Percentiles rank a stretch among this genome's conserved stretches.
Evolutionary conservation across 2,797 vertebrate species (phyloP).

Genomic region (Graptemys geographica): DNA sequence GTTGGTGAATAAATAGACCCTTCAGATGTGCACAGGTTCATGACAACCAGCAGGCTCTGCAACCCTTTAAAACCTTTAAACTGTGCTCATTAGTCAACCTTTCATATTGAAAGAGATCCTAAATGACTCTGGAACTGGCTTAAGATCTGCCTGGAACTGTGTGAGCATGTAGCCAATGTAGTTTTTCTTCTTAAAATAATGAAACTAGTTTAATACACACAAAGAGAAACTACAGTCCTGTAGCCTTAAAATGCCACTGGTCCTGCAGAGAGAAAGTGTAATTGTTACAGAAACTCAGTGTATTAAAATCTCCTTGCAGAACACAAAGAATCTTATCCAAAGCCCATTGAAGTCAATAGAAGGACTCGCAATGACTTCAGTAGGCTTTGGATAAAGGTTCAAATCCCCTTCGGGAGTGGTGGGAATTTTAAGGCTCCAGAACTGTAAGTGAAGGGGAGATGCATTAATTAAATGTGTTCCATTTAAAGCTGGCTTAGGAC

Average conservation of each 20-base stretch:
- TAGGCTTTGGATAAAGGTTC: neutral
- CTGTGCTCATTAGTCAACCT: neutral
- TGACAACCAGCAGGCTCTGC: neutral
- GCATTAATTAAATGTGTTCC: neutral
- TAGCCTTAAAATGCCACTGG: neutral
- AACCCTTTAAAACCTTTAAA: neutral
- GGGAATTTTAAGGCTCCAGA: neutral
- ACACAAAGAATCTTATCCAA: neutral
- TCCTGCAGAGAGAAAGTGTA: neutral
- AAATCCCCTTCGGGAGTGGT: neutral
- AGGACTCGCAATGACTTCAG: neutral
- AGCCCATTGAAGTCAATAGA: neutral
- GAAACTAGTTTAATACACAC: neutral
- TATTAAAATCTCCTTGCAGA: neutral
- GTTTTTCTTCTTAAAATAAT: neutral
- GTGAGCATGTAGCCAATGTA: neutral
- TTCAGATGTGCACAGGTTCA: neutral
- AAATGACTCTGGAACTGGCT: neutral
- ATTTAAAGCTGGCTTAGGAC: neutral
- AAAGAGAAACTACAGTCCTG: neutral
- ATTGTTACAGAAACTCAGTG: neutral
- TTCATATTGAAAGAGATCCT: neutral
- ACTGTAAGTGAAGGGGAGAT: neutral
- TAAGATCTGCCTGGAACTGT: neutral
- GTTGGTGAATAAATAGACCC: neutral